Base-by-base conservation (phyloP, 1,140 invertebrate genomes). In the Galleria mellonella region DNA sequence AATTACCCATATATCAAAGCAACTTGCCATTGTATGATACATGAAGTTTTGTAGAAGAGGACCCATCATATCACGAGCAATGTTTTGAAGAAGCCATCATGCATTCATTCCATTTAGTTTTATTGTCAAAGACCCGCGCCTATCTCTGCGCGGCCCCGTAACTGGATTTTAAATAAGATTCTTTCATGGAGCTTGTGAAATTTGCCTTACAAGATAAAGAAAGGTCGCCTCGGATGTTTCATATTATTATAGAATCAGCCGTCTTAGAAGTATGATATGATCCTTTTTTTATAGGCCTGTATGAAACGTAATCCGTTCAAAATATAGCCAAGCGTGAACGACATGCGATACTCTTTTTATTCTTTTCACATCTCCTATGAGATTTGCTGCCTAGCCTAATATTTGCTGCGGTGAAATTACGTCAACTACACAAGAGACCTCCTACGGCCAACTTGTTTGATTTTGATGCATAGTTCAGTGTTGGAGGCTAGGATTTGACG, bases 161-260 rank as follows among this genome's bases (percentile, higher is more conserved):
- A 83, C 79, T 62, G 76, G 79, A 83, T 81, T 83, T 83, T 83
- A 83, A 83, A 83, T 83, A 81, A 83, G 79, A 81, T 81, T 72
- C 61, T 66, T 23, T 66, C 51, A 60, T 60, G 63, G 62, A 67
- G 56, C 69, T 69, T 65, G 62, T 66, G 62, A 81, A 81, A 75
- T 83, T 83, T 73, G 69, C 73, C 69, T 72, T 62, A 61, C 64
- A 70, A 81, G 79, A 83, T 83, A 83, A 83, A 79, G 65, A 77
- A 81, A 77, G 79, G 79, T 83, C 73, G 58, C 62, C 56, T 55
- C 62, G 60, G 65, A 59, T 70, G 67, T 66, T 69, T 67, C 67
- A 56, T 74, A 62, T 57, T 72, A 62, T 54, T 62, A 74, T 71
- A 74, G 68, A 76, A 78, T 71, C 62, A 64, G 51, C 55, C 50